Percentiles rank a stretch among this genome's conserved stretches.
These are phyloP conservation scores for Neofelis nebulosa DNA, from an alignment of 2,113 vertebrate species.

Conservation along the genomic window DNA sequence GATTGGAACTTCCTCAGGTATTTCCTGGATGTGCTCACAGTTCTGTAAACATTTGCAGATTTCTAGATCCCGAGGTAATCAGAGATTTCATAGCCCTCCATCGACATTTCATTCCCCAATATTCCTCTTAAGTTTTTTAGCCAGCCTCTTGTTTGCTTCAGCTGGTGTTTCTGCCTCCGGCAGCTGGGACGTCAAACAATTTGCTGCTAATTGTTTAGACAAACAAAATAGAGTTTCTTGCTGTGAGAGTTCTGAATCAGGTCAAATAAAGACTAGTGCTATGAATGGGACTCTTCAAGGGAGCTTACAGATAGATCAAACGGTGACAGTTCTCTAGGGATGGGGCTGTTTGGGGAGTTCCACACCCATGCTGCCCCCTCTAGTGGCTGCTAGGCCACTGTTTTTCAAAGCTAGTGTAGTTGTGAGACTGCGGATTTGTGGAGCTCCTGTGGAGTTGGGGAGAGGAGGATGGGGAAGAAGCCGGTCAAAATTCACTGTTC, in stretches of 20 bases:
- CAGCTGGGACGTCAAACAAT: neutral
- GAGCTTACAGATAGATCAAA: neutral
- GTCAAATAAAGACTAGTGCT: neutral
- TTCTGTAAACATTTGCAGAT: neutral
- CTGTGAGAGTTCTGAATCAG: neutral
- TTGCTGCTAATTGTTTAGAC: neutral
- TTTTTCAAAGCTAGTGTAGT: neutral
- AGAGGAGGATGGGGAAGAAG: neutral
- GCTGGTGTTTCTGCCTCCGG: neutral
- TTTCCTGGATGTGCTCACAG: neutral
- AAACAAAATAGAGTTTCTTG: neutral
- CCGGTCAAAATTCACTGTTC: neutral
- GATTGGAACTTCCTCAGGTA: neutral
- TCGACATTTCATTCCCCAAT: neutral
- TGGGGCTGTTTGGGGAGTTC: neutral
- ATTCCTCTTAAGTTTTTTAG: neutral
- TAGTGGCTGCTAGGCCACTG: constrained; percentile 39
- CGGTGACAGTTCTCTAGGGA: neutral
- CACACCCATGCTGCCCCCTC: constrained; percentile 48
- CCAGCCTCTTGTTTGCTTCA: neutral
- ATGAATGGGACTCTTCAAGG: neutral
- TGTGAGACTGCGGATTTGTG: neutral
- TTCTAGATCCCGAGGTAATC: neutral
- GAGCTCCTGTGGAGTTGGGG: neutral
- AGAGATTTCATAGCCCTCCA: neutral